These are phyloP conservation scores for Pygocentrus nattereri DNA, from an alignment of 2,797 vertebrate species.

Conservation along the genomic window DNA sequence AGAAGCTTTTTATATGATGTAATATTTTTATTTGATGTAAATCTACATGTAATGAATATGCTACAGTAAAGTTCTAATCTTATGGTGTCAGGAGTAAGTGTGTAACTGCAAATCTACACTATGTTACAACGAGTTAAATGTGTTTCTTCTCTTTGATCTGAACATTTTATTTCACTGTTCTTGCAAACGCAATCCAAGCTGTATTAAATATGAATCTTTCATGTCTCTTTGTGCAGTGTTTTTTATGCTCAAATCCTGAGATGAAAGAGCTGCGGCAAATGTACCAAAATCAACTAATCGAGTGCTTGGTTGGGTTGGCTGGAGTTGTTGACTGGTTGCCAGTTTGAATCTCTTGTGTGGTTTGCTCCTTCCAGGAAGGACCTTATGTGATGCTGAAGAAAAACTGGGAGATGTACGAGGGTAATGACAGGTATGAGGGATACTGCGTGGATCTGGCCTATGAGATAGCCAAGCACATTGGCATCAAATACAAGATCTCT, in stretches of 20 bases:
- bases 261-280: neutral
- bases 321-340: conserved; percentile 36
- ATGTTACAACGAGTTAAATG: neutral
- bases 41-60: conserved; percentile 16
- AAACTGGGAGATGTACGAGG: conserved; percentile 97
- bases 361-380: conserved; percentile 89
- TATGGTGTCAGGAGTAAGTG: neutral
- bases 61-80: neutral
- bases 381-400: conserved; percentile 99
- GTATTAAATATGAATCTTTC: conserved; percentile 18
- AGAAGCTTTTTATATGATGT: conserved; percentile 10
- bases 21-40: conserved; percentile 17
- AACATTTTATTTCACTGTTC: neutral
- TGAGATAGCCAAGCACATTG: conserved; percentile 99
- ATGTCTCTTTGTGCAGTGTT: conserved; percentile 2
- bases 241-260: neutral
- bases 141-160: neutral
- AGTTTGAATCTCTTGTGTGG: conserved; percentile 53
- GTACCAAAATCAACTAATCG: neutral
- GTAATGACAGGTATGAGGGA: conserved; percentile 98
- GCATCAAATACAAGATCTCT: conserved; percentile 99
- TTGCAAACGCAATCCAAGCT: neutral
- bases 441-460: conserved; percentile 99
- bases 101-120: too few species aligned
- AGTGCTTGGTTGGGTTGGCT: conserved; percentile 22